Evolutionary conservation across 2,113 vertebrate genomes (phyloP).

Genomic region (Picathartes gymnocephalus): DNA sequence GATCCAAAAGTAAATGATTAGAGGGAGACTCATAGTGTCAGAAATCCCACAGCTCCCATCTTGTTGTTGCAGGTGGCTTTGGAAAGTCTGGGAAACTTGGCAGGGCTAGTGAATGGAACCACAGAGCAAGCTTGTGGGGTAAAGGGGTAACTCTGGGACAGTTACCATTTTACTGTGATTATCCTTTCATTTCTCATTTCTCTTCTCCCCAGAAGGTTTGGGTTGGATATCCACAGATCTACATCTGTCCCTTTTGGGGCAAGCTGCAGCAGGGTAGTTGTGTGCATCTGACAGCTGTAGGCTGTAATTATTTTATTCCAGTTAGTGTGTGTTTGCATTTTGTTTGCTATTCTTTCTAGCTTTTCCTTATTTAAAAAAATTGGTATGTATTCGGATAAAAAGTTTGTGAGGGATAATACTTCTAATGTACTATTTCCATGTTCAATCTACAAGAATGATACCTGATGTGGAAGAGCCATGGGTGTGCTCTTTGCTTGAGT

Average conservation of each 20-base stretch:
- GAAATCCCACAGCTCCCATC: slow-evolving; percentile 3
- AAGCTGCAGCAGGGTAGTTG: fast-evolving
- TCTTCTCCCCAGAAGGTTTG: not conserved
- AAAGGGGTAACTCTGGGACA: not conserved
- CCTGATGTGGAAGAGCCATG: not conserved
- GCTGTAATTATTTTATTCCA: not conserved
- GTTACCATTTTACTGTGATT: not conserved
- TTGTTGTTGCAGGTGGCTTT: slow-evolving; percentile 44
- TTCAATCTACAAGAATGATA: not conserved
- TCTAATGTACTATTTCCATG: not conserved
- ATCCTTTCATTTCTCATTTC: not conserved
- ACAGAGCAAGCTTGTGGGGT: not conserved
- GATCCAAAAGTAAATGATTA: not conserved
- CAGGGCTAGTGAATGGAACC: not conserved
- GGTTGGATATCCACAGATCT: not conserved
- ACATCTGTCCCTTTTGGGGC: not conserved
- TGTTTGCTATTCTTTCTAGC: not conserved
- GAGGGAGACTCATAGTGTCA: not conserved
- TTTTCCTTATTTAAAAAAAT: not conserved
- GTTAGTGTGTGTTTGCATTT: not conserved
- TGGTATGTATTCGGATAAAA: not conserved
- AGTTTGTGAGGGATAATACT: not conserved
- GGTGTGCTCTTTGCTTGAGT: not conserved
- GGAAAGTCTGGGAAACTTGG: not conserved
- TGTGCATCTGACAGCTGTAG: not conserved